Conservation (phyloP, 2,113 vertebrate genomes). For the Carassius gibelio region DNA sequence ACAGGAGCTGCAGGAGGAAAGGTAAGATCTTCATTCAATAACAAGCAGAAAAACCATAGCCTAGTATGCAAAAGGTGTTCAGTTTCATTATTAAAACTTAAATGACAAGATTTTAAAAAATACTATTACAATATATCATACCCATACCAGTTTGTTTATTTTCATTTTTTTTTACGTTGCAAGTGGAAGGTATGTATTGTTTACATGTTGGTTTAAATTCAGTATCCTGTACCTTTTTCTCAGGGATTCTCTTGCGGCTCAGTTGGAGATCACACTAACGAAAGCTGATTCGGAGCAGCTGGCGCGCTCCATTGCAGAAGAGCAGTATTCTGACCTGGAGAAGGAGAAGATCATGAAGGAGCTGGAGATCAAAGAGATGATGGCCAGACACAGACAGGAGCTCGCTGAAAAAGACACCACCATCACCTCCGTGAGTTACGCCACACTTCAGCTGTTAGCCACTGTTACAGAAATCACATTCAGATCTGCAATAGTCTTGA, state of each 20-base stretch:
- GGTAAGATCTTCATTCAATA: constrained; percentile 69
- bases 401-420: constrained; percentile 93
- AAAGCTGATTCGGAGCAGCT: constrained; percentile 97
- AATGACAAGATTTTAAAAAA: not conserved
- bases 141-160: not conserved
- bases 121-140: not conserved
- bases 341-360: constrained; percentile 99
- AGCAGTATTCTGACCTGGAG: constrained; percentile 97
- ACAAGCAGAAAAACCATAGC: not conserved
- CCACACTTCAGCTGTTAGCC: not conserved
- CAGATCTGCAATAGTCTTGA: not conserved
- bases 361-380: constrained; percentile 98
- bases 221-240: not conserved
- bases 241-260: constrained; percentile 95
- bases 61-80: not conserved
- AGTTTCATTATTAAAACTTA: not conserved
- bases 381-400: constrained; percentile 96
- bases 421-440: constrained; percentile 85
- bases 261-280: constrained; percentile 95
- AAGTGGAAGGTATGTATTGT: not conserved
- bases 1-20: constrained; percentile 94
- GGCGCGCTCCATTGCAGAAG: constrained; percentile 96
- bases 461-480: not conserved
- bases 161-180: no score
- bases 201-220: not conserved